phyloP scores from a whole-genome alignment of 2,797 vertebrate genomes.

The Halcyon smyrnensis region DNA sequence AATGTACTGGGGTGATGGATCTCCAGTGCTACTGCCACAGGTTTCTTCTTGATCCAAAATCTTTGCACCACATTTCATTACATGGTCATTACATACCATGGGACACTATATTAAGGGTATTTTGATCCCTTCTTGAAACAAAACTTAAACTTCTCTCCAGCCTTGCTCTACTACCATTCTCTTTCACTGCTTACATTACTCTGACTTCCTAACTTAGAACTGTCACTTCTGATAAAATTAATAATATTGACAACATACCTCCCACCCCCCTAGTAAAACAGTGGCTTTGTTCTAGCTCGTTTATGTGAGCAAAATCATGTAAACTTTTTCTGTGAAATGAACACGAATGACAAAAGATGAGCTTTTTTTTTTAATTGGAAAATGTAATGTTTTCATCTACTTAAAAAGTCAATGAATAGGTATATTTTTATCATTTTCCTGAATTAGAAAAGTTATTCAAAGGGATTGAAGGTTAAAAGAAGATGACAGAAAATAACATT shows the following conservation, averaged over 20 bases:
- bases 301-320: fast-evolving
- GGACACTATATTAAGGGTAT: not conserved
- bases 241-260: not conserved
- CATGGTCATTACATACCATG: fast-evolving
- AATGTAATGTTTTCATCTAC: not conserved
- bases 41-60: not conserved
- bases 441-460: not conserved
- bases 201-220: not conserved
- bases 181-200: not conserved
- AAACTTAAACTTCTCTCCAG: not conserved
- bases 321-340: not conserved
- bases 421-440: not conserved
- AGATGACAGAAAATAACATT: not conserved
- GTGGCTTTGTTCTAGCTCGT: fast-evolving
- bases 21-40: not conserved
- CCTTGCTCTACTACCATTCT: not conserved
- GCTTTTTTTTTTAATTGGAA: not conserved
- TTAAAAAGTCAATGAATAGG: not conserved
- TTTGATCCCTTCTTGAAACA: not conserved
- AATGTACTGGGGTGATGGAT: not conserved
- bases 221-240: not conserved
- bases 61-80: not conserved
- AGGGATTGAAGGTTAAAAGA: not conserved
- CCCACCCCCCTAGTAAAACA: not conserved
- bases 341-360: not conserved